These are phyloP conservation scores for Lepus oiostolus DNA, from an alignment of 2,797 vertebrate species.

Conservation along the genomic window DNA sequence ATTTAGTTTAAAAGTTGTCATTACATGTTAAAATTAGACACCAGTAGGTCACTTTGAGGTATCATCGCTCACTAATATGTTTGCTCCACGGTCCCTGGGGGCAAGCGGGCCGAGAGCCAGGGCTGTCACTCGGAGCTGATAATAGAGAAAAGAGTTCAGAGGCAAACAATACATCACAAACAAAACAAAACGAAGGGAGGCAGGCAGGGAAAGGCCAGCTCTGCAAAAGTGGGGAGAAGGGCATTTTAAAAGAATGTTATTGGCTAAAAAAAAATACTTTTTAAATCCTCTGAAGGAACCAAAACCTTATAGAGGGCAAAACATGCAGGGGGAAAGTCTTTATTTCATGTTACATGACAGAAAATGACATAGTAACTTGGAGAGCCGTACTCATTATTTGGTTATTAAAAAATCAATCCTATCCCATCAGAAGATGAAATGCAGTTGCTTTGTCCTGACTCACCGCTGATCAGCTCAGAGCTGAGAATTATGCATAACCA, in stretches of 20 bases:
- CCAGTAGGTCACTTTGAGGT: slow-evolving; percentile 36
- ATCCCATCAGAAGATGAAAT: background rate
- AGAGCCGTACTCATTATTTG: slow-evolving; percentile 15
- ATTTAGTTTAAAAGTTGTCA: slow-evolving; percentile 61
- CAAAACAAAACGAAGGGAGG: background rate
- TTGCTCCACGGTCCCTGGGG: background rate
- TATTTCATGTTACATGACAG: background rate
- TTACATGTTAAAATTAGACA: slow-evolving; percentile 65
- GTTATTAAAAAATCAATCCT: background rate
- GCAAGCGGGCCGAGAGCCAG: background rate
- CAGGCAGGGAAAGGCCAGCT: background rate
- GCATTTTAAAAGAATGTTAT: background rate
- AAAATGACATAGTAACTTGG: background rate
- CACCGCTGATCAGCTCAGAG: background rate
- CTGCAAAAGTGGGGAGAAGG: background rate
- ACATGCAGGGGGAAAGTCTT: background rate
- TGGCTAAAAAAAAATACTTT: background rate
- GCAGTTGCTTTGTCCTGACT: background rate
- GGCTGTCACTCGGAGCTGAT: background rate
- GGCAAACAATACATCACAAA: background rate
- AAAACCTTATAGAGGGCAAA: background rate
- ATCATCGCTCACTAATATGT: slow-evolving; percentile 27
- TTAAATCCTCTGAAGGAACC: background rate
- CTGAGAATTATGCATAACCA: background rate
- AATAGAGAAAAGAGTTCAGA: slow-evolving; percentile 25